Conservation (phyloP, 1,140 invertebrate species). For the Euura saliciscinereae region DNA sequence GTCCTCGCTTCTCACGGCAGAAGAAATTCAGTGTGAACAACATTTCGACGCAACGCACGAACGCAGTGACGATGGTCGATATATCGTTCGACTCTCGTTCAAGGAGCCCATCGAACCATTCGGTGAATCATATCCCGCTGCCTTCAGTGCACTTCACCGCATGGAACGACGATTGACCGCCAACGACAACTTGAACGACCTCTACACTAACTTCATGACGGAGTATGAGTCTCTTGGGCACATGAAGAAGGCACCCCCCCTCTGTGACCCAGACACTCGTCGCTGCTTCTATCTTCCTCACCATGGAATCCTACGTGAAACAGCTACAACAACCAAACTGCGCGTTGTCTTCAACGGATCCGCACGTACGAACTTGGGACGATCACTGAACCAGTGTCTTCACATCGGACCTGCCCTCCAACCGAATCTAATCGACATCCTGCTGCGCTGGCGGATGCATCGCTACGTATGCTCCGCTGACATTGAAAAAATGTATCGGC, state of each 20-base stretch:
- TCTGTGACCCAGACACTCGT: not conserved
- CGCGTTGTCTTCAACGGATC: constrained; percentile 10
- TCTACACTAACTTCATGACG: constrained; percentile 20
- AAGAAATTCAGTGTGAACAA: constrained; percentile 25
- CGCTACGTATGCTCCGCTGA: constrained; percentile 33
- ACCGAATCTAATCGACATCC: constrained; percentile 12
- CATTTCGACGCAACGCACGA: constrained; percentile 11
- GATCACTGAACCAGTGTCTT: constrained; percentile 19
- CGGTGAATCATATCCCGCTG: constrained; percentile 25
- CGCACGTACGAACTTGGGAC: not conserved
- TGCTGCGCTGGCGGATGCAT: constrained; percentile 18
- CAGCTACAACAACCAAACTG: constrained; percentile 10
- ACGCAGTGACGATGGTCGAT: constrained; percentile 3
- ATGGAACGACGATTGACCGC: not conserved
- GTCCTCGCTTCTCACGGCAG: constrained; percentile 16
- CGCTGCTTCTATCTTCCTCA: constrained; percentile 24
- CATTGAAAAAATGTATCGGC: constrained; percentile 46
- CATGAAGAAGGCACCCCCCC: constrained; percentile 11
- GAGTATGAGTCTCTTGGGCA: constrained; percentile 30
- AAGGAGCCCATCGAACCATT: constrained; percentile 9
- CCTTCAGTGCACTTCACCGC: constrained; percentile 18
- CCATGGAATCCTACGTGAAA: constrained; percentile 20
- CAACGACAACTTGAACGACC: not conserved
- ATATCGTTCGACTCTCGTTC: constrained; percentile 10
- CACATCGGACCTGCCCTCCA: constrained; percentile 13